Base-by-base conservation (phyloP, 2,888 invertebrate genomes). In the Tachina fera region DNA sequence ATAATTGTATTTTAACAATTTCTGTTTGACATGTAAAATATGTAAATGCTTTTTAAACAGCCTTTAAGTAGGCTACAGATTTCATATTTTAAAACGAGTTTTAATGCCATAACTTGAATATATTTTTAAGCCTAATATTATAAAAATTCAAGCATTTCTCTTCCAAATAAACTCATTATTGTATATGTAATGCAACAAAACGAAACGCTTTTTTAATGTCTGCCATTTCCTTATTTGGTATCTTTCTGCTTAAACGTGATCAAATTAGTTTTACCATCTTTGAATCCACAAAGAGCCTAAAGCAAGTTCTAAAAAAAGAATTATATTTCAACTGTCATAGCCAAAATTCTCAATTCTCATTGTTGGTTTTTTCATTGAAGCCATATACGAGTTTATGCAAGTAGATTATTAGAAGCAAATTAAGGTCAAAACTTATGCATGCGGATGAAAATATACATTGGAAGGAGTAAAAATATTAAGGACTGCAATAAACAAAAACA, bases 201-300 rank as follows among this genome's bases (percentile, higher is more conserved):
- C 11, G 47, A 47, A 65, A 47, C 1, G 0, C 9, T 10, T 60
- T 47, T 49, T 14, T 8, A 13, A 13, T 31, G 31, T 31, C 31
- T 31, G 31, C 31, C 31, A 6, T 6, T 6, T 31, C 31, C 6
- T 5, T 6, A 31, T 31, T 31, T 31, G 0, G 6, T 31, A 31
- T 31, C 56, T 81, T 31, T 19, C 68, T 74, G 77, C 51, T 63
- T 19, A 74, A 77, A 81, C 84, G 84, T 84, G 84, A 72, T 77
- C 72, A 77, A 84, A 81, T 84, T 84, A 77, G 51, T 41, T 68
- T 49, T 10, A 68, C 43, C 1, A 14, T 43, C 9, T 49, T 14
- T 2, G 19, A 22, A 10, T 82, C 63, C n/a, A 16, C 16, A 53
- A 63, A 39, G 16, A 16, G 49, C 67, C 49, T 60, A 13, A 51